A percentile compares a stretch with the other conserved stretches of the same genome.
phyloP scores from a whole-genome alignment of 2,888 invertebrate species.

The Sabatieria punctata region DNA sequence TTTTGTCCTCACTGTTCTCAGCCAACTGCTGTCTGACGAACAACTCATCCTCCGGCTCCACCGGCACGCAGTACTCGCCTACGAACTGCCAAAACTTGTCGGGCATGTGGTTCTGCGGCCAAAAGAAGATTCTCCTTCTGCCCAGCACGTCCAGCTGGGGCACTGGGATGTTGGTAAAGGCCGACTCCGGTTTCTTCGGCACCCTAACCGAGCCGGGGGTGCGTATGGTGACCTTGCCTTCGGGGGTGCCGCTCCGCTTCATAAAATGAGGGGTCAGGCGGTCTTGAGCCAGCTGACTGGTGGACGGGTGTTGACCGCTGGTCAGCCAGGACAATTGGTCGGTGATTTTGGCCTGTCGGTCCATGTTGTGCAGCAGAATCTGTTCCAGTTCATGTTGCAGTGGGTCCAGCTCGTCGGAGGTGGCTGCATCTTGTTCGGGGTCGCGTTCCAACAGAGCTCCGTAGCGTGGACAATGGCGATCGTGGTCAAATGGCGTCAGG shows the following conservation, averaged over 20 bases:
- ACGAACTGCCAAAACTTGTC: constrained; percentile 11
- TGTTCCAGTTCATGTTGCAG: constrained; percentile 6
- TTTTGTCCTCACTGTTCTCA: background rate
- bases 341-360: background rate
- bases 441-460: background rate
- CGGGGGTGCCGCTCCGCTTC: too few relatives aligned
- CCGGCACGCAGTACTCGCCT: background rate
- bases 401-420: constrained; percentile 2
- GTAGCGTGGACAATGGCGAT: background rate
- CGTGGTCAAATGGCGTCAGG: background rate
- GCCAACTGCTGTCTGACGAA: background rate
- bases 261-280: background rate
- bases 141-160: constrained; percentile 2
- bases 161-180: background rate
- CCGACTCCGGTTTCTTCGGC: too few relatives aligned
- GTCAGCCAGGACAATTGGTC: background rate
- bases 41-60: background rate
- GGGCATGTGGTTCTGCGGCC: constrained; percentile 11
- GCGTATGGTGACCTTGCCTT: background rate
- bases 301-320: background rate
- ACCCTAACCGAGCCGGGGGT: background rate
- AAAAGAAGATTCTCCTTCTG: background rate
- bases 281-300: background rate
- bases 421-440: background rate
- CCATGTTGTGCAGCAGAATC: constrained; percentile 6